A percentile compares a stretch with the other conserved stretches of the same genome.
These are phyloP conservation scores for Apolygus lucorum DNA, from an alignment of 1,140 invertebrate species.

Conservation along the genomic window DNA sequence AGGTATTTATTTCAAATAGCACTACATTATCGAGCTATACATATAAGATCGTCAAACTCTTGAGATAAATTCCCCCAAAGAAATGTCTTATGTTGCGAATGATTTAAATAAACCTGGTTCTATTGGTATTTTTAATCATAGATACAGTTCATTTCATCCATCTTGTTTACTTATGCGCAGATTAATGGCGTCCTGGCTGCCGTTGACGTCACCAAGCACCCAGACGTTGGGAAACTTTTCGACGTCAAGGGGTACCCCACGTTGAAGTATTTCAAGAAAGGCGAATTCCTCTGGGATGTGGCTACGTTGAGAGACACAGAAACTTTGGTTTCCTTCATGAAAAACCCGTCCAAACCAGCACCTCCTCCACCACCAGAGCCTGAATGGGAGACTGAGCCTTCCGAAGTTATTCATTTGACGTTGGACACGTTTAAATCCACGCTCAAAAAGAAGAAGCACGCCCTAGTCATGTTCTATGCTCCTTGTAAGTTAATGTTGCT, in stretches of 20 bases:
- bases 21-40: too few species aligned
- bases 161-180: slow-evolving; percentile 38
- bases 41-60: too few species aligned
- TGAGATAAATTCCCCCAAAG: too few species aligned
- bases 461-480: slow-evolving; percentile 83
- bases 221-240: slow-evolving; percentile 53
- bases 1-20: too few species aligned
- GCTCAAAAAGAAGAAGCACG: slow-evolving; percentile 60
- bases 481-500: slow-evolving; percentile 83
- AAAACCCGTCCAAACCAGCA: slow-evolving; percentile 70
- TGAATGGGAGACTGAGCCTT: slow-evolving; percentile 62
- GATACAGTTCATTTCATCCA: not conserved
- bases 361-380: slow-evolving; percentile 68
- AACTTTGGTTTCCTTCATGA: slow-evolving; percentile 74
- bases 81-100: too few species aligned
- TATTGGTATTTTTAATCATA: slow-evolving; percentile 2
- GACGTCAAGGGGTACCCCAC: slow-evolving; percentile 76
- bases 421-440: slow-evolving; percentile 59
- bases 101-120: slow-evolving; percentile 40
- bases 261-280: slow-evolving; percentile 67
- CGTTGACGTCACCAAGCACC: slow-evolving; percentile 72
- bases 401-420: slow-evolving; percentile 64
- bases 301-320: slow-evolving; percentile 59
- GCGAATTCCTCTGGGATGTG: slow-evolving; percentile 66
- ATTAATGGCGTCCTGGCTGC: slow-evolving; percentile 64